Base-by-base conservation (phyloP, 1,140 invertebrate genomes). In the Magallana ariakensis region DNA sequence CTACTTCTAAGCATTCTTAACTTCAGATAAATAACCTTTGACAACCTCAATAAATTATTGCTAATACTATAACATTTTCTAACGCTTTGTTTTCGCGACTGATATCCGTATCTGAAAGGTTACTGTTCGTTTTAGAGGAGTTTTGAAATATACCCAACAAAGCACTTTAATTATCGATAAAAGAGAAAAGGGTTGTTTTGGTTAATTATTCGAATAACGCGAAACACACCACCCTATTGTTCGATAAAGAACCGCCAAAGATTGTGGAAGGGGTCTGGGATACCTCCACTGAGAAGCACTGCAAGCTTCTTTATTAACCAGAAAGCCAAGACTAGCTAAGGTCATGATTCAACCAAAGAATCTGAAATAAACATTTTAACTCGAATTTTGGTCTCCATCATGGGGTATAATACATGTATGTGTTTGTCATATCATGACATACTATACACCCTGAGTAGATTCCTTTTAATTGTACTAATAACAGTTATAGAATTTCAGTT, bases 151-250 rank as follows among this genome's bases (percentile, higher is more conserved):
- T 75, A 33, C 22, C 66, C 22, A 75, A 75, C 66, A 75, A 75
- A 75, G 66, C 66, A 75, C 66, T 75, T 75, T 75, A 75, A 75
- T 75, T 26, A 75, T 75, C 19, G 66, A 75, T 75, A 75, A 75
- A 75, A 75, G 66, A 75, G 10, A 33, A 46, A 19, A 11, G 66
- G 66, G 15, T 75, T 75, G 66, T 75, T 75, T 75, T 75, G 66
- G 66, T 75, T 75, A 75, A 75, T 75, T 75, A 75, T 75, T 75
- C 26, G 26, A 75, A 26, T 75, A 75, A 75, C 66, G 66, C 22
- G 66, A 75, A 75, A 75, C 66, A 75, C 66, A 75, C 66, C 66
- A 75, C 66, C 66, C 22, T 26, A 75, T 75, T 75, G 66, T 75
- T 75, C 66, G 66, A 75, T 75, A 75, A 75, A 75, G 66, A 75